Evolutionary conservation across 2,797 vertebrate genomes (phyloP).

Genomic region (Arrhamphus sclerolepis): DNA sequence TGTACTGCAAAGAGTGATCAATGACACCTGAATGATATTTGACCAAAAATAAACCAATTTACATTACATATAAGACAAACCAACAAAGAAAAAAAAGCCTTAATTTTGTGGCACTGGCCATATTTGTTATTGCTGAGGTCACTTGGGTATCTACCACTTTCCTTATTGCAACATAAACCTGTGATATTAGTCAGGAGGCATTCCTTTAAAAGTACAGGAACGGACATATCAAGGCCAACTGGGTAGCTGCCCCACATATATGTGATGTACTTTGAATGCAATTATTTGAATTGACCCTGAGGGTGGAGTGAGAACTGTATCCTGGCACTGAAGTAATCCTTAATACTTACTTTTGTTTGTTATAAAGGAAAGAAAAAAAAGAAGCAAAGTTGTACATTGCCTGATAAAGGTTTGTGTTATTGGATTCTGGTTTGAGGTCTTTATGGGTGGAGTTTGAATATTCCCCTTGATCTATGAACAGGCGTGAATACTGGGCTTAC

Average conservation of each 20-base stretch:
- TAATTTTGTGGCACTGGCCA: not conserved
- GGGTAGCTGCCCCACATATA: conserved; percentile 19
- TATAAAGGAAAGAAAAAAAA: not conserved
- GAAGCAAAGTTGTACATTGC: not conserved
- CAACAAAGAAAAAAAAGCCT: not conserved
- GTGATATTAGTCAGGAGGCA: conserved; percentile 13
- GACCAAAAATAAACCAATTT: not conserved
- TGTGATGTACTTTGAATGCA: conserved; percentile 36
- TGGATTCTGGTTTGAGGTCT: too few species aligned
- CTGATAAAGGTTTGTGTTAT: not conserved
- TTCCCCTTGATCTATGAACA: too few species aligned
- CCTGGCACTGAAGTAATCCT: conserved; percentile 9
- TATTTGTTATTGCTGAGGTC: not conserved
- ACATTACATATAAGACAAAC: not conserved
- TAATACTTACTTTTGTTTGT: too few species aligned
- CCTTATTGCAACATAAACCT: conserved; percentile 14
- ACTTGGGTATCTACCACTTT: conserved; percentile 3
- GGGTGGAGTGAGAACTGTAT: not conserved
- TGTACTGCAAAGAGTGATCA: too few species aligned
- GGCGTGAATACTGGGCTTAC: too few species aligned
- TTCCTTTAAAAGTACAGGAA: conserved; percentile 10
- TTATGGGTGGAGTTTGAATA: not conserved
- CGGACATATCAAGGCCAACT: conserved; percentile 25
- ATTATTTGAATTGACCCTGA: conserved; percentile 22
- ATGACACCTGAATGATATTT: too few species aligned